A percentile compares a stretch with the other conserved stretches of the same genome.
Conservation (phyloP, 2,113 vertebrate species). For the Rhinoptilus africanus region DNA sequence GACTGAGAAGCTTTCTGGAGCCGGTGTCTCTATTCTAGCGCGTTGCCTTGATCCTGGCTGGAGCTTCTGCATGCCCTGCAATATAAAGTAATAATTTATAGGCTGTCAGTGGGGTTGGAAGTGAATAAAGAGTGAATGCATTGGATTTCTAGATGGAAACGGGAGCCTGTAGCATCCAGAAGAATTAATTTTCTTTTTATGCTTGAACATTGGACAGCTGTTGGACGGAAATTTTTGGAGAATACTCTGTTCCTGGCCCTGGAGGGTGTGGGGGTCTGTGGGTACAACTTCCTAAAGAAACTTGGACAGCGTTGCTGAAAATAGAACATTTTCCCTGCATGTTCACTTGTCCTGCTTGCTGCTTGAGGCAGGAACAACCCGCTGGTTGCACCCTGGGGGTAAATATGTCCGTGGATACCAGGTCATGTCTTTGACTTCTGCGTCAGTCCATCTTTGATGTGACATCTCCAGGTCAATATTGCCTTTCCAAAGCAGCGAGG, state of each 20-base stretch:
- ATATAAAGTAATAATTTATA: neutral
- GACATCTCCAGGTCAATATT: neutral
- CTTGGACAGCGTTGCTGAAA: neutral
- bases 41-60: neutral
- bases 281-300: too few species aligned
- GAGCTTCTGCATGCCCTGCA: neutral
- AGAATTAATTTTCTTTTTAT: neutral
- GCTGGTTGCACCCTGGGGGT: neutral
- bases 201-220: neutral
- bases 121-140: neutral
- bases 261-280: rapidly evolving
- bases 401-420: rapidly evolving
- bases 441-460: rapidly evolving
- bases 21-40: rapidly evolving
- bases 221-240: neutral
- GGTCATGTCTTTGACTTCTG: rapidly evolving
- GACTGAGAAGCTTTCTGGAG: neutral
- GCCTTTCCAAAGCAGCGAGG: neutral
- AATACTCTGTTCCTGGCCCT: neutral
- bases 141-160: neutral
- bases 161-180: neutral
- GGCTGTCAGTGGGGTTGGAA: neutral
- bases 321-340: rapidly evolving
- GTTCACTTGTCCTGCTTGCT: rapidly evolving
- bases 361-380: neutral